Base-by-base conservation (phyloP, 2,888 invertebrate genomes). In the Parochlus steinenii region DNA sequence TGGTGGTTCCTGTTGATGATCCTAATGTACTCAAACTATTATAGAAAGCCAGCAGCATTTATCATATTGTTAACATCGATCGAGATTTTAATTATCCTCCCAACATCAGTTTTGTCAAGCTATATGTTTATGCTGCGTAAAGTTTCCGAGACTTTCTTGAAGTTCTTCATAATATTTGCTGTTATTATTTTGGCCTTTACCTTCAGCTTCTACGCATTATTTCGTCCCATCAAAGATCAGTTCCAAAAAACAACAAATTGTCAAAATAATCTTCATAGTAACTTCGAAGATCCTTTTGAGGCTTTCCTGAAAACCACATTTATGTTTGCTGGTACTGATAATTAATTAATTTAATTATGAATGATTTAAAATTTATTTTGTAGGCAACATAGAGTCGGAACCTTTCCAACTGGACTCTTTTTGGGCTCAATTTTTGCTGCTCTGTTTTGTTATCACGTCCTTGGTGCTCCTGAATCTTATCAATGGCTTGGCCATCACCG, bases 111-210 rank as follows among this genome's bases (percentile, higher is more conserved):
- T 2, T 30, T 36, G 36, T 36, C 36, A 6, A 36, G 29, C 19
- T 36, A 36, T 19, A 36, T 36, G 36, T 30, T 36, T 12, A 36
- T 36, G 36, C 19, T 36, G 11, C 23, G 30, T 14, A 29, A 36
- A 18, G 36, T 36, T 11, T 24, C 30, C 17, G 24, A 30, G 7
- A 36, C 36, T n/a, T 36, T 36, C 17, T 15, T 36, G 4, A 36
- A 36, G 18, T 36, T 36, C 14, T 36, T 36, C 17, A 36, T 30
- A 12, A 36, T 36, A 8, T 36, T 36, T 25, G 12, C 30, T 7
- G 15, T 36, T 4, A 22, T 36, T 8, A 36, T 36, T 7, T 24
- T 36, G 12, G 36, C 36, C 5, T 36, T 36, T 20, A 36, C 36
- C 15, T 36, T 36, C 24, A 23, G 23, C n/a, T 36, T 36, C 14